These are phyloP conservation scores for Eleginops maclovinus DNA, from an alignment of 2,113 vertebrate genomes.

Conservation along the genomic window DNA sequence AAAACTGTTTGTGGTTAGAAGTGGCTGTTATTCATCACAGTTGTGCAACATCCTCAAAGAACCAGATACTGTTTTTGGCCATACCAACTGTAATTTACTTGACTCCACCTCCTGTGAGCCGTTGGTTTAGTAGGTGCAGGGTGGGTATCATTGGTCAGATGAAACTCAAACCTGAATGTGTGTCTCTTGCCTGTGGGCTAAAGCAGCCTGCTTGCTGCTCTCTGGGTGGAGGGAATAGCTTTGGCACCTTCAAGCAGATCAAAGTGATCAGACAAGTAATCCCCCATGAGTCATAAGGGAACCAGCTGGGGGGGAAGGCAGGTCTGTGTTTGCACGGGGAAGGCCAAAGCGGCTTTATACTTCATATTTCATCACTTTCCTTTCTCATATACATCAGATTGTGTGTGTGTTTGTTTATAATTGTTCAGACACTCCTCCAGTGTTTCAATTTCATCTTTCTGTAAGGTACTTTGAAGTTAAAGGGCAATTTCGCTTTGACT, in stretches of 20 bases:
- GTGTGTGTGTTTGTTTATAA: conserved; percentile 37
- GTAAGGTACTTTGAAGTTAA: conserved; percentile 77
- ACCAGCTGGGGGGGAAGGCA: conserved; percentile 51
- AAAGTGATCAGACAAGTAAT: conserved; percentile 82
- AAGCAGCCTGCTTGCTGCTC: conserved; percentile 49
- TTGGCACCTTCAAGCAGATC: conserved; percentile 72
- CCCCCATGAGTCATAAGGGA: conserved; percentile 80
- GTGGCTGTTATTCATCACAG: conserved; percentile 69
- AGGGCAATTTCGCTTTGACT: conserved; percentile 78
- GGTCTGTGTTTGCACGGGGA: conserved; percentile 9
- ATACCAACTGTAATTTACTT: conserved; percentile 70
- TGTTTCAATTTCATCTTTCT: conserved; percentile 72
- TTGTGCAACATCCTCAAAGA: conserved; percentile 81
- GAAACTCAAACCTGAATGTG: conserved; percentile 57
- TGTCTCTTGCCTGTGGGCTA: conserved; percentile 58
- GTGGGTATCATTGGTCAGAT: conserved; percentile 52
- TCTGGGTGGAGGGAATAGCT: conserved; percentile 73
- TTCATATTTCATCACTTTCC: conserved; percentile 66
- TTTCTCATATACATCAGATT: conserved; percentile 37
- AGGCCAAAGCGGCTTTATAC: conserved; percentile 43
- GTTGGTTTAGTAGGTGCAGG: conserved; percentile 46
- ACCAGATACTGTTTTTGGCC: conserved; percentile 62
- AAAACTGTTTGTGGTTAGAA: conserved; percentile 80
- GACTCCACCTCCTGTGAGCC: conserved; percentile 49
- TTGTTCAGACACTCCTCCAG: conserved; percentile 54